phyloP scores from a whole-genome alignment of 2,888 invertebrate species.

The Agapostemon virescens region DNA sequence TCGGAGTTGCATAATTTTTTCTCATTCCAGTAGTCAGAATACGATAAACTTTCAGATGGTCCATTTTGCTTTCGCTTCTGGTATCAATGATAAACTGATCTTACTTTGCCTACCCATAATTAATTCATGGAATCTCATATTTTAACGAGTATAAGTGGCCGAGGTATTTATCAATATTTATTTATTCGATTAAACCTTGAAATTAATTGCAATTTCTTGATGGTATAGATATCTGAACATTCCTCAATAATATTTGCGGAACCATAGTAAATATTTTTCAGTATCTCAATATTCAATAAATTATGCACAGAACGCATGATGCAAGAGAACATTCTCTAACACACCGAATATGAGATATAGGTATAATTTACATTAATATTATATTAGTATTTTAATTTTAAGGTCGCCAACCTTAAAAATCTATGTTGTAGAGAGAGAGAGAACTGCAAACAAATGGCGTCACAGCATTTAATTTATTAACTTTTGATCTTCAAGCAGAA shows the following conservation, averaged over 20 bases:
- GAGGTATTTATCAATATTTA: neutral
- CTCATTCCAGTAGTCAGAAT: slow-evolving; percentile 22
- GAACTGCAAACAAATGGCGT: neutral
- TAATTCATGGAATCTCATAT: neutral
- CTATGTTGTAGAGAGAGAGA: neutral
- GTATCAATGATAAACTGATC: neutral
- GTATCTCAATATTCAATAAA: no score
- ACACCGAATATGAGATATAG: neutral
- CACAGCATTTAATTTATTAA: no score
- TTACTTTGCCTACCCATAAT: neutral
- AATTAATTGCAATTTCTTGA: neutral
- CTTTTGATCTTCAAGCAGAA: no score
- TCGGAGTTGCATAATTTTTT: slow-evolving; percentile 37
- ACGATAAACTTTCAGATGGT: slow-evolving; percentile 19
- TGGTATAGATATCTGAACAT: neutral
- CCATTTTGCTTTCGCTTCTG: slow-evolving; percentile 15
- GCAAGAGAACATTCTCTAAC: neutral
- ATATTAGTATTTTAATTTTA: neutral
- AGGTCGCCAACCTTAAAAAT: neutral
- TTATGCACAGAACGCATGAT: no score
- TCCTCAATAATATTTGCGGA: neutral
- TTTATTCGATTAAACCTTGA: neutral
- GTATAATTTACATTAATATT: neutral
- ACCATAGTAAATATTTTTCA: no score
- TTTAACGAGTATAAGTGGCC: neutral